phyloP scores from a whole-genome alignment of 2,888 invertebrate genomes.

The Taphrorychus bicolor region DNA sequence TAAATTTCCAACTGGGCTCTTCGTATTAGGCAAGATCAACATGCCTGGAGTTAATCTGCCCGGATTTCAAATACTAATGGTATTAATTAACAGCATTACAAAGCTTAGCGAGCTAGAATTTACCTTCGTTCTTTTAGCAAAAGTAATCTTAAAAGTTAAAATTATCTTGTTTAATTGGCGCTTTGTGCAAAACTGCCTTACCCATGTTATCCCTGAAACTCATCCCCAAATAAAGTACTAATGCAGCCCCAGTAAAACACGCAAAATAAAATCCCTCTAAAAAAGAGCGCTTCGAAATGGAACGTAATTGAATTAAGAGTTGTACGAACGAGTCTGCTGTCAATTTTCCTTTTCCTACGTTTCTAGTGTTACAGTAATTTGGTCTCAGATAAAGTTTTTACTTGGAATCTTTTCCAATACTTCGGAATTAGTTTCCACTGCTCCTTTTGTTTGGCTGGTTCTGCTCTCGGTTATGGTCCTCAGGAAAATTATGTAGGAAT shows the following conservation, averaged over 20 bases:
- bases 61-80: slow-evolving; percentile 14
- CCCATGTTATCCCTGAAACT: no score
- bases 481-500: neutral
- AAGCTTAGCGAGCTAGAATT: neutral
- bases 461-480: neutral
- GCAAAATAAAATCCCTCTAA: neutral
- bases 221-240: no score
- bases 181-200: neutral
- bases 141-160: neutral
- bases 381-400: slow-evolving; percentile 18
- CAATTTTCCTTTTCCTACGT: slow-evolving; percentile 31
- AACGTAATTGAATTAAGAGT: slow-evolving; percentile 34
- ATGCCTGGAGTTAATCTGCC: slow-evolving; percentile 15
- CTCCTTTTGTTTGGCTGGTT: slow-evolving; percentile 12
- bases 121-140: neutral
- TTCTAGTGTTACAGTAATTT: slow-evolving; percentile 26
- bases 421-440: slow-evolving; percentile 21
- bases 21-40: slow-evolving; percentile 19
- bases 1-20: slow-evolving; percentile 15
- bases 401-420: slow-evolving; percentile 20
- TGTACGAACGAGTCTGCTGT: slow-evolving; percentile 29
- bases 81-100: neutral
- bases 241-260: no score
- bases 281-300: slow-evolving; percentile 10
- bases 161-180: neutral